Percentiles rank a stretch among this genome's conserved stretches.
These are phyloP conservation scores for Octopus sinensis DNA, from an alignment of 1,140 invertebrate species.

Conservation along the genomic window DNA sequence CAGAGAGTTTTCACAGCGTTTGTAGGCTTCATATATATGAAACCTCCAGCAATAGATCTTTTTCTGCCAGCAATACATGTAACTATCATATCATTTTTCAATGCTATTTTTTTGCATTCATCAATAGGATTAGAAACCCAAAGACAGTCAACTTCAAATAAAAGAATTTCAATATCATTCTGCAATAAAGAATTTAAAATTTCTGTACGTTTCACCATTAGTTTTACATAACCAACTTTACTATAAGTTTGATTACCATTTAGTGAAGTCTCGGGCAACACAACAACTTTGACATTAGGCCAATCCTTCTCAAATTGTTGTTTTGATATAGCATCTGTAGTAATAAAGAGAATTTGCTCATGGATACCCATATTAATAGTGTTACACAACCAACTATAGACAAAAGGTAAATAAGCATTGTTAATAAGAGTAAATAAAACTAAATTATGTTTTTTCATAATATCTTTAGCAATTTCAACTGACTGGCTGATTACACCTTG, in stretches of 20 bases:
- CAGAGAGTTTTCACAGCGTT: constrained; percentile 29
- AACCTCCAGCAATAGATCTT: constrained; percentile 32
- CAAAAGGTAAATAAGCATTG: constrained; percentile 39
- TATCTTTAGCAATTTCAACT: neutral
- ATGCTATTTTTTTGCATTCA: constrained; percentile 16
- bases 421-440: constrained; percentile 42
- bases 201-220: constrained; percentile 39
- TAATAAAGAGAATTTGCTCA: no score
- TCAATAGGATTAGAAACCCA: constrained; percentile 39
- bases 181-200: constrained; percentile 29
- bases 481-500: neutral
- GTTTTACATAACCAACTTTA: constrained; percentile 38
- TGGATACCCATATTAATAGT: constrained; percentile 40
- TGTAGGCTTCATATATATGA: constrained; percentile 37
- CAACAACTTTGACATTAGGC: constrained; percentile 35
- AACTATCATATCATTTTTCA: constrained; percentile 33
- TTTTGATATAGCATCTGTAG: no score
- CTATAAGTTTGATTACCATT: constrained; percentile 40
- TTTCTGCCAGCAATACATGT: no score
- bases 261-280: constrained; percentile 19
- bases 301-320: no score
- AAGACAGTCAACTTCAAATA: constrained; percentile 48
- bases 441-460: constrained; percentile 5
- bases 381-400: constrained; percentile 45
- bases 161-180: constrained; percentile 33